A percentile compares a stretch with the other conserved stretches of the same genome.
These are phyloP conservation scores for Prionailurus bengalensis DNA, from an alignment of 2,113 vertebrate genomes.

Conservation along the genomic window DNA sequence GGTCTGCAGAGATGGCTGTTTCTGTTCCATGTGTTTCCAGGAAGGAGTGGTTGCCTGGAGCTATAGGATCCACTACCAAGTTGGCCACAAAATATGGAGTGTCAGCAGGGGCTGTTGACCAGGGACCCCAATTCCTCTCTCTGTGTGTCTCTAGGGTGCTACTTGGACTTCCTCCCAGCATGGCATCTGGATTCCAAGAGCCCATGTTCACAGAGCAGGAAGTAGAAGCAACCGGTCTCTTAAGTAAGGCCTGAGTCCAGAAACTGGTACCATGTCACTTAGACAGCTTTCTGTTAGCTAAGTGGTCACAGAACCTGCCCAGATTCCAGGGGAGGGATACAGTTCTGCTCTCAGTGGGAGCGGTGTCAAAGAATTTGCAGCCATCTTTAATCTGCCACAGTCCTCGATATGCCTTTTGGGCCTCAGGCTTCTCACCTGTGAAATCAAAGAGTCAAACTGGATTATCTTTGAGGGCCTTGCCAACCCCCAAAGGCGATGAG, in stretches of 20 bases:
- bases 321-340: background rate
- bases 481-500: constrained; percentile 1
- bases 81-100: background rate
- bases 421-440: constrained; percentile 6
- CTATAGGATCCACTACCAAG: background rate
- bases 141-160: background rate
- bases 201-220: background rate
- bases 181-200: background rate
- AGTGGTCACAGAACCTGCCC: background rate
- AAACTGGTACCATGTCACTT: background rate
- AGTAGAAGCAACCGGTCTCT: background rate
- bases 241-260: background rate
- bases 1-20: background rate
- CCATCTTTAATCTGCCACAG: background rate
- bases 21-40: background rate
- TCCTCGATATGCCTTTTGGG: background rate
- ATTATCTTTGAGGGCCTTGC: constrained; percentile 29
- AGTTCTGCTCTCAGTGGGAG: background rate
- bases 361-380: background rate
- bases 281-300: background rate
- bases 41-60: background rate
- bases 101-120: background rate
- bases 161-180: background rate
- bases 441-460: constrained; percentile 42
- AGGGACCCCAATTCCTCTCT: background rate